A percentile compares a stretch with the other conserved stretches of the same genome.
Conservation (phyloP, 2,797 vertebrate genomes). For the Megaceryle alcyon region DNA sequence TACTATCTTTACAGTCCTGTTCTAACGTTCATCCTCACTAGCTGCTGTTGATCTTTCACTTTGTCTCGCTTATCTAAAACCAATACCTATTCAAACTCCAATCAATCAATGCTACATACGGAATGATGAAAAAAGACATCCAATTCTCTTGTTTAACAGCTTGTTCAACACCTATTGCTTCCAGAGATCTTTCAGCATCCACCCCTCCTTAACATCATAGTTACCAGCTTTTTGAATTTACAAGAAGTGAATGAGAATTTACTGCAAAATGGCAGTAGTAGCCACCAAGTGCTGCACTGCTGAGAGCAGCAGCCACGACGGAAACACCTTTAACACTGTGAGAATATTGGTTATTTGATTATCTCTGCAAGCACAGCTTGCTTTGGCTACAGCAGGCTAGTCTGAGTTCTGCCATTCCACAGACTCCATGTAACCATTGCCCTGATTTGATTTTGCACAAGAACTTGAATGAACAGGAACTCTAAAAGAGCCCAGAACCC, state of each 20-base stretch:
- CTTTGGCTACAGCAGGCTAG: neutral
- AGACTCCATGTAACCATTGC: neutral
- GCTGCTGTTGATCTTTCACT: slow-evolving; percentile 88
- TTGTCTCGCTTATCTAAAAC: slow-evolving; percentile 94
- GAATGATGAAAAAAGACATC: slow-evolving; percentile 75
- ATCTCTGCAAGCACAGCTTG: neutral
- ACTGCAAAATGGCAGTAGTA: neutral
- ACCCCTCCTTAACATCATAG: slow-evolving; percentile 44
- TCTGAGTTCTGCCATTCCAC: neutral
- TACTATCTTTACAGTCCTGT: slow-evolving; percentile 27
- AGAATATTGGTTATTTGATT: neutral
- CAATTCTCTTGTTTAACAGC: slow-evolving; percentile 77
- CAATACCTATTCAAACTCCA: slow-evolving; percentile 86
- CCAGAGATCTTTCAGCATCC: slow-evolving; percentile 63
- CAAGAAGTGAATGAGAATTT: slow-evolving; percentile 27
- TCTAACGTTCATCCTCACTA: slow-evolving; percentile 71
- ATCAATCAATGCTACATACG: slow-evolving; percentile 87
- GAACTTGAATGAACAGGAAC: neutral
- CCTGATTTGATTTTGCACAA: neutral
- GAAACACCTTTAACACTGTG: neutral
- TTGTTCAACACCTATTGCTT: slow-evolving; percentile 71
- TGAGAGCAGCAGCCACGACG: neutral
- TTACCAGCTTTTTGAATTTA: slow-evolving; percentile 50
- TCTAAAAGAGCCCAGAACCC: neutral
- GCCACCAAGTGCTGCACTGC: neutral